These are phyloP conservation scores for Tenthredo livida DNA, from an alignment of 2,888 invertebrate genomes.

Conservation along the genomic window DNA sequence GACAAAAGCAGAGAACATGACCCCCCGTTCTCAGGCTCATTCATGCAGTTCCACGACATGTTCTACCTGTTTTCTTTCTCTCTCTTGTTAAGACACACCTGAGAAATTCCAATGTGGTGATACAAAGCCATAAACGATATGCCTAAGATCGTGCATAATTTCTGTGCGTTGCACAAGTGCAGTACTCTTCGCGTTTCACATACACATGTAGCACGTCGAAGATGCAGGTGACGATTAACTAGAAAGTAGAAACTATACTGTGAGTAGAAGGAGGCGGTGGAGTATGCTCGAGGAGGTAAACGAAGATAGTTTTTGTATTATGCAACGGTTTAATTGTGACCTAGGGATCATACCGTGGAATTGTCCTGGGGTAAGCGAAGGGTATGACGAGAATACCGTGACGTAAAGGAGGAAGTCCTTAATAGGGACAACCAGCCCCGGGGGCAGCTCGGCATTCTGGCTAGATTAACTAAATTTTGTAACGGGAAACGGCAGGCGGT, in stretches of 20 bases:
- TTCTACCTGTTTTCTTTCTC: not conserved
- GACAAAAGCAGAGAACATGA: not conserved
- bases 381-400: conserved; percentile 38
- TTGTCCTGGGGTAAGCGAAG: conserved; percentile 26
- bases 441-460: conserved; percentile 63
- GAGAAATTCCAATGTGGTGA: not conserved
- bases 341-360: conserved; percentile 55
- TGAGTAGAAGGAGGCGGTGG: not conserved
- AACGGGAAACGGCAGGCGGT: not conserved
- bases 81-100: not conserved
- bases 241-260: not conserved
- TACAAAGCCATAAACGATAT: not conserved
- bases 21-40: not conserved
- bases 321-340: conserved; percentile 64
- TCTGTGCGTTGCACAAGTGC: too few species aligned
- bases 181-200: not conserved
- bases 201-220: not conserved
- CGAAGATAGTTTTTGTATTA: conserved; percentile 60
- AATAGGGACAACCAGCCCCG: conserved; percentile 65
- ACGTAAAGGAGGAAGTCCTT: conserved; percentile 60
- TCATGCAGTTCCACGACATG: not conserved
- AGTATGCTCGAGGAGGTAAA: not conserved
- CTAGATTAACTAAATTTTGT: conserved; percentile 54
- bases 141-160: not conserved
- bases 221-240: not conserved